Percentiles rank a stretch among this genome's conserved stretches.
Conservation (phyloP, 2,797 vertebrate species). For the Thamnophis elegans region DNA sequence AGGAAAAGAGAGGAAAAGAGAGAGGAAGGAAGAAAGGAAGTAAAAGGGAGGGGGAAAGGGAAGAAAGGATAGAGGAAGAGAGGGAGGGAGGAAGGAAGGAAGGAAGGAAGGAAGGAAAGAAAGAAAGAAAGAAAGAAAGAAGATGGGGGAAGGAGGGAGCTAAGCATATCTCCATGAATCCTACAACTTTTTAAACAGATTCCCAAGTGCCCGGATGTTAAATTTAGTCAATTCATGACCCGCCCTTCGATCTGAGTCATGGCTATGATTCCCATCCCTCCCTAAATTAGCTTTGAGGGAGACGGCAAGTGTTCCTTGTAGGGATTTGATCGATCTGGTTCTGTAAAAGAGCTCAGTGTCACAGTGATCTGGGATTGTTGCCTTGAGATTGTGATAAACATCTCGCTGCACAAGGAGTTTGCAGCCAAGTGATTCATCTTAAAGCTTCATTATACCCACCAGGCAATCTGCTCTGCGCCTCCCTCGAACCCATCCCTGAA, state of each 20-base stretch:
- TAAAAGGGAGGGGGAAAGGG: no score
- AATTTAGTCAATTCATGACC: not conserved
- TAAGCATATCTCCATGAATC: not conserved
- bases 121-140: not conserved
- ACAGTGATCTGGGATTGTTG: not conserved
- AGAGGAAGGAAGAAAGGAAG: no score
- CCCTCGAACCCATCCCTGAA: not conserved
- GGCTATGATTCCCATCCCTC: not conserved
- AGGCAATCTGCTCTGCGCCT: not conserved
- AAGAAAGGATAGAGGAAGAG: no score
- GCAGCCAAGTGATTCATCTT: not conserved
- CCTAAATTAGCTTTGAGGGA: no score
- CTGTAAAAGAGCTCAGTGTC: not conserved
- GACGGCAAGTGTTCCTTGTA: not conserved
- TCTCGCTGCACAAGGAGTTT: not conserved
- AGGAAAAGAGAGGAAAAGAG: no score
- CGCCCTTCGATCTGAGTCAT: not conserved
- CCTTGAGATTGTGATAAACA: not conserved
- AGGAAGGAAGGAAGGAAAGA: fast-evolving
- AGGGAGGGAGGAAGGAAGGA: no score
- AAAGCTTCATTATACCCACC: not conserved
- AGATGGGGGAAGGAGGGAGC: no score
- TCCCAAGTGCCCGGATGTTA: not conserved
- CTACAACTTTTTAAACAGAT: not conserved
- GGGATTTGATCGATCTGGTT: not conserved